These are phyloP conservation scores for Xiphophorus couchianus DNA, from an alignment of 2,113 vertebrate genomes.

Conservation along the genomic window DNA sequence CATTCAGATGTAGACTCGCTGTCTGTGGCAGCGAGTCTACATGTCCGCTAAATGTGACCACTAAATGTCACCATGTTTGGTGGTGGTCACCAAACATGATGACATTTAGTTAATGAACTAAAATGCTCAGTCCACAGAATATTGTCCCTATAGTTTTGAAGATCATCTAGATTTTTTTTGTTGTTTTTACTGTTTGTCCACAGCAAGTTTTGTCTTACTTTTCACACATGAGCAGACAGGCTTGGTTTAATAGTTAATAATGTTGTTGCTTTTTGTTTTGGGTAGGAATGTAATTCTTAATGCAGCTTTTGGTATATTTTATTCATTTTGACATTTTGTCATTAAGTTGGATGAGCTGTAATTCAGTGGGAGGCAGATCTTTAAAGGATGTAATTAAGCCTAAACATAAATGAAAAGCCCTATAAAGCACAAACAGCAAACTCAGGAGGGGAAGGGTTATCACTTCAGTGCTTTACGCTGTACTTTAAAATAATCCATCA, in stretches of 20 bases:
- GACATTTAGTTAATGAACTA: no score
- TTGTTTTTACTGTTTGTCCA: no score
- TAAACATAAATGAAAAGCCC: slow-evolving; percentile 2
- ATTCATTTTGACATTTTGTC: slow-evolving; percentile 2
- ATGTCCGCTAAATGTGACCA: no score
- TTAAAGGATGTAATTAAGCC: slow-evolving; percentile 4
- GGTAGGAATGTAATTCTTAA: not conserved
- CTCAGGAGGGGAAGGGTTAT: not conserved
- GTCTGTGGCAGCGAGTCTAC: no score
- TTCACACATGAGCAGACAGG: not conserved
- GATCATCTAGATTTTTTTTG: no score
- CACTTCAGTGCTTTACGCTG: not conserved
- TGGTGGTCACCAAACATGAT: no score
- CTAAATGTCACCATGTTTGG: no score
- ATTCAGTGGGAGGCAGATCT: slow-evolving; percentile 8
- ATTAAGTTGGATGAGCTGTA: slow-evolving; percentile 9
- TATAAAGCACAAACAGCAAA: slow-evolving; percentile 1
- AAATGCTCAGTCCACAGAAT: no score
- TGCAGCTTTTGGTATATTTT: not conserved
- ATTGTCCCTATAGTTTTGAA: no score
- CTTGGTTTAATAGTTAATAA: not conserved
- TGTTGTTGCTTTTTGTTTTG: not conserved
- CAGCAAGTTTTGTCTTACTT: not conserved
- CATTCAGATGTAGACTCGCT: not conserved
- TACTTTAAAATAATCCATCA: not conserved